These are phyloP conservation scores for Folsomia manolachei DNA, from an alignment of 2,888 invertebrate genomes.

Conservation along the genomic window DNA sequence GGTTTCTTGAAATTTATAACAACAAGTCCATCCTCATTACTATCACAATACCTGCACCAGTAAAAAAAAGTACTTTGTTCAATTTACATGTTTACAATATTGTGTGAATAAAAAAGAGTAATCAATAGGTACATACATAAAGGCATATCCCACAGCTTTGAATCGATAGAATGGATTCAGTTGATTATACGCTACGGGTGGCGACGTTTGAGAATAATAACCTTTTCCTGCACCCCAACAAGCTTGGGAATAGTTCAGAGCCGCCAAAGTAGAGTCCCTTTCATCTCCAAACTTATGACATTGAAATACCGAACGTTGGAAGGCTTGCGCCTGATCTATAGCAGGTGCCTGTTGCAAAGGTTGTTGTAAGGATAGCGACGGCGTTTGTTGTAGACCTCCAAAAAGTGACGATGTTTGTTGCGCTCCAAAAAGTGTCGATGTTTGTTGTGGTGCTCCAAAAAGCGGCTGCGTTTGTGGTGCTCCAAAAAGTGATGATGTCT, in stretches of 20 bases:
- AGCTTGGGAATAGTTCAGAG: constrained; percentile 92
- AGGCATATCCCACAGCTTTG: constrained; percentile 90
- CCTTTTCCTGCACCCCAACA: constrained; percentile 79
- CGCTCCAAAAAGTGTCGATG: neutral
- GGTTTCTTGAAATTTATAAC: constrained; percentile 79
- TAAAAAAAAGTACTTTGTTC: too few species aligned
- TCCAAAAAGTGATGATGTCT: constrained; percentile 16
- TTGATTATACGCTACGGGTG: constrained; percentile 77
- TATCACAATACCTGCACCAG: too few species aligned
- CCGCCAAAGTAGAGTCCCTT: constrained; percentile 84
- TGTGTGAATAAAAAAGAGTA: too few species aligned
- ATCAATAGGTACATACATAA: constrained; percentile 80
- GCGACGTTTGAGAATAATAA: constrained; percentile 72
- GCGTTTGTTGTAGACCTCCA: neutral
- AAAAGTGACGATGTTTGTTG: neutral
- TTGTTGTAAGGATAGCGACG: too few species aligned
- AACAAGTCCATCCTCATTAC: constrained; percentile 88
- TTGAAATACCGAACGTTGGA: constrained; percentile 72
- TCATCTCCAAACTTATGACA: constrained; percentile 90
- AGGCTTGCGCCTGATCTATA: constrained; percentile 64
- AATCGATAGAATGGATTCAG: constrained; percentile 90
- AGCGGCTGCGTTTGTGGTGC: constrained; percentile 55
- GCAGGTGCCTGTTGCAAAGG: constrained; percentile 53
- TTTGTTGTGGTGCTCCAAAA: neutral
- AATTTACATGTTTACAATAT: too few species aligned